Percentiles rank a stretch among this genome's conserved stretches.
Evolutionary conservation across 53 echinoderm and acorn worm species (phyloP).

Genomic region (Arbacia lixula): DNA sequence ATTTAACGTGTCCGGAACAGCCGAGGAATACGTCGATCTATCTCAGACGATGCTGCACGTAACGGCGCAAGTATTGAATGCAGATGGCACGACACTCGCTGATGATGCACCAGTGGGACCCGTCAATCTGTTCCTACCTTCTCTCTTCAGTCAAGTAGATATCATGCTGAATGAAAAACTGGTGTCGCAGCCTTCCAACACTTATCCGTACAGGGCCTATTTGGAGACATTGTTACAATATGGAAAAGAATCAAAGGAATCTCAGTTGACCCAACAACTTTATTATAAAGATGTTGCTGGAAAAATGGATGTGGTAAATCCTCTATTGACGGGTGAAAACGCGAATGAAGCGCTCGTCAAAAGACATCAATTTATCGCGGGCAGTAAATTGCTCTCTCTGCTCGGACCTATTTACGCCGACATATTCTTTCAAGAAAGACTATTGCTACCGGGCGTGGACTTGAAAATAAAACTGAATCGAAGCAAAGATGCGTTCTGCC

Average conservation of each 20-base stretch:
- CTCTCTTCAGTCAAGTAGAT: slow-evolving; percentile 75
- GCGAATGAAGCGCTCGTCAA: slow-evolving; percentile 61
- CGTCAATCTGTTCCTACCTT: slow-evolving; percentile 64
- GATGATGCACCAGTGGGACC: slow-evolving; percentile 54
- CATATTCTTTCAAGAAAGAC: slow-evolving; percentile 74
- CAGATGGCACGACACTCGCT: slow-evolving; percentile 37
- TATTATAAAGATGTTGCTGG: slow-evolving; percentile 56
- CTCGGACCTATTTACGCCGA: slow-evolving; percentile 65
- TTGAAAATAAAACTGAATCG: slow-evolving; percentile 67
- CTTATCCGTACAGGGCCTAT: slow-evolving; percentile 29
- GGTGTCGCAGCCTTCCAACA: slow-evolving; percentile 49
- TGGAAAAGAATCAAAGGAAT: slow-evolving; percentile 17
- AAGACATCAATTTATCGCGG: slow-evolving; percentile 20
- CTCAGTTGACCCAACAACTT: slow-evolving; percentile 40
- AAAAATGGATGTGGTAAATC: slow-evolving; percentile 53
- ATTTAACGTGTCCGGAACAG: slow-evolving; percentile 54
- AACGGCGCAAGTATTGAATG: slow-evolving; percentile 43
- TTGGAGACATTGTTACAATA: slow-evolving; percentile 39
- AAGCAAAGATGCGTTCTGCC: slow-evolving; percentile 60
- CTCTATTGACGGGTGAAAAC: neutral
- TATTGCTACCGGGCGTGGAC: slow-evolving; percentile 68
- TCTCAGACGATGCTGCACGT: slow-evolving; percentile 56
- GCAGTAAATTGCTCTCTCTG: slow-evolving; percentile 56
- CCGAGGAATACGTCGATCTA: slow-evolving; percentile 56
- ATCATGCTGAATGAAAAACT: slow-evolving; percentile 11